Evolutionary conservation across 1,140 invertebrate genomes (phyloP), one percentile per base, ranked within the genome.

Genomic region (Cydia pomonella): DNA sequence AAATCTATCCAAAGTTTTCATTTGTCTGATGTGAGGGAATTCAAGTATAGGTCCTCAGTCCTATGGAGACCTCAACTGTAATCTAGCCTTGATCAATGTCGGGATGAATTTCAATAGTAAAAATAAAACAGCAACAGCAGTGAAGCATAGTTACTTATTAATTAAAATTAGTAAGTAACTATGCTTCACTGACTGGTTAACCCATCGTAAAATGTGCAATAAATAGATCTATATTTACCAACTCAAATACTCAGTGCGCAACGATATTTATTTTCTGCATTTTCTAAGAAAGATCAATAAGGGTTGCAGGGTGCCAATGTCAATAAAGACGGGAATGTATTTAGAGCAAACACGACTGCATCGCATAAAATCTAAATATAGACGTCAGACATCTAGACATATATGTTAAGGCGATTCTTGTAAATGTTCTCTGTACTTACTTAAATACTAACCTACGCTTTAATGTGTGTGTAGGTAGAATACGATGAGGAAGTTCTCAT

Each of bases 201-300:
- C 0, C 21, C 18, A 59, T 23, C 41, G 13, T 44, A 44, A 59
- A 23, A 59, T 59, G 53, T 59, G 18, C 53, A 59, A 59, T 59
- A 59, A 59, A 59, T 12, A 21, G 2, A 53, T 53, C 53, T 2
- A 59, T 23, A n/a, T 59, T 59, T 59, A 59, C 6, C 6, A 3
- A 33, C 21, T 59, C 53, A 59, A 59, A 59, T 23, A 23, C 18
- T 59, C 53, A 6, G 53, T 59, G 53, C 53, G 53, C 53, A 23
- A 21, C 53, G 53, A 10, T 69, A 33, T 69, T 69, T 69, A 69
- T 69, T 69, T 69, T 38, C 27, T 69, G 27, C 27, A 29, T 21
- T 69, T 33, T 69, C 29, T 33, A 33, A 69, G 64, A 33, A 69
- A 69, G 63, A 69, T 69, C 64, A 69, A 69, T 69, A 69, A 41